Percentiles rank a stretch among this genome's conserved stretches.
Conservation (phyloP, 1,140 invertebrate species). For the Drosophila sturtevanti region DNA sequence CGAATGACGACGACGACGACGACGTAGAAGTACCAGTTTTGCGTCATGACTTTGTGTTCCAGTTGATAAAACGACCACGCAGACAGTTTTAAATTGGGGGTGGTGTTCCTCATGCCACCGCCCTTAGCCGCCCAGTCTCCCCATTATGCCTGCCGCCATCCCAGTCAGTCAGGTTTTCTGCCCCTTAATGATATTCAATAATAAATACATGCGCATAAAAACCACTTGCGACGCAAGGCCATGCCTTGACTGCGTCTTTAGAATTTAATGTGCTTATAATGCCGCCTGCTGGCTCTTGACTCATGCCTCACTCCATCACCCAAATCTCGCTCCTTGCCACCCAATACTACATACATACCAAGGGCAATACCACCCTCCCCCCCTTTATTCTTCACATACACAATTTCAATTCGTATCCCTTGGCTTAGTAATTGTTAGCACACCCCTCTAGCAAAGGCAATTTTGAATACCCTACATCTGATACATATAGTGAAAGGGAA, state of each 20-base stretch:
- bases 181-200: conserved; percentile 77
- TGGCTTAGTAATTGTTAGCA: conserved; percentile 44
- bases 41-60: conserved; percentile 23
- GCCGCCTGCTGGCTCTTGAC: conserved; percentile 73
- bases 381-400: conserved; percentile 12
- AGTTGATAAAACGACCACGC: background rate
- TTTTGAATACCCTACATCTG: background rate
- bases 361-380: background rate
- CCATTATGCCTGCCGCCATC: conserved; percentile 23
- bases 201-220: conserved; percentile 73
- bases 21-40: conserved; percentile 6
- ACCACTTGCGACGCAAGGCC: conserved; percentile 70
- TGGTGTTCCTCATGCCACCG: background rate
- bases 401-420: conserved; percentile 42
- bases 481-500: background rate
- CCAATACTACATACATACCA: background rate
- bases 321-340: background rate
- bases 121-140: background rate
- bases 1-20: background rate
- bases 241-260: conserved; percentile 72
- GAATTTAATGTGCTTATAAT: conserved; percentile 82
- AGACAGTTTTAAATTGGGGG: conserved; percentile 11
- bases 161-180: conserved; percentile 4
- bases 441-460: conserved; percentile 39
- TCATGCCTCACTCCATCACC: conserved; percentile 8